These are phyloP conservation scores for Pontoporia blainvillei DNA, from an alignment of 2,113 vertebrate species.

Conservation along the genomic window DNA sequence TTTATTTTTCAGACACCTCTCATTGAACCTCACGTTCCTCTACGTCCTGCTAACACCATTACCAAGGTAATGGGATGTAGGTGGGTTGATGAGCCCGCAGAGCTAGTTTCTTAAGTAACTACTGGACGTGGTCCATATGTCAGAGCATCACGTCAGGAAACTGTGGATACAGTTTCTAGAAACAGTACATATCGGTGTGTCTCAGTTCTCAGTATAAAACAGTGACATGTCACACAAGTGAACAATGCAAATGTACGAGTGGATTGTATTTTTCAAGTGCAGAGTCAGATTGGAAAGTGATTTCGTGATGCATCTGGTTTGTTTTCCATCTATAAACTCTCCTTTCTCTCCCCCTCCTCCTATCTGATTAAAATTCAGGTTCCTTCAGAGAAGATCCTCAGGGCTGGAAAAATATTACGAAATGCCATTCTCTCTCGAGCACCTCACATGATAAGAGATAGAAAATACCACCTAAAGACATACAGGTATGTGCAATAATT, in stretches of 20 bases:
- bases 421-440: constrained; percentile 90
- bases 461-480: constrained; percentile 97
- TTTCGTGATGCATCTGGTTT: constrained; percentile 25
- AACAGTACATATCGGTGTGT: background rate
- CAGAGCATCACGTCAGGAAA: constrained; percentile 27
- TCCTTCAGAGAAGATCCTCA: constrained; percentile 95
- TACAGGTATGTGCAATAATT: constrained; percentile 87
- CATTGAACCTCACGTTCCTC: constrained; percentile 89
- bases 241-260: constrained; percentile 35
- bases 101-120: constrained; percentile 29
- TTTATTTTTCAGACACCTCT: constrained; percentile 95
- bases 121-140: constrained; percentile 8
- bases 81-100: constrained; percentile 62
- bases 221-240: constrained; percentile 27
- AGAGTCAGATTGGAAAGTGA: constrained; percentile 48
- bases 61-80: constrained; percentile 87
- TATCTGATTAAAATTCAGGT: constrained; percentile 81
- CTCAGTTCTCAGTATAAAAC: constrained; percentile 19
- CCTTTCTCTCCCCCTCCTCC: constrained; percentile 50
- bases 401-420: constrained; percentile 91
- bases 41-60: constrained; percentile 88
- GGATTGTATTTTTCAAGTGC: constrained; percentile 58
- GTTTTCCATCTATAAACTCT: constrained; percentile 34
- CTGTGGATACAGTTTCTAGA: constrained; percentile 18
- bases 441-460: constrained; percentile 98